Evolutionary conservation across 2,797 vertebrate species (phyloP), one percentile per base, ranked within the genome.

Genomic region (Lacerta bilineata): DNA sequence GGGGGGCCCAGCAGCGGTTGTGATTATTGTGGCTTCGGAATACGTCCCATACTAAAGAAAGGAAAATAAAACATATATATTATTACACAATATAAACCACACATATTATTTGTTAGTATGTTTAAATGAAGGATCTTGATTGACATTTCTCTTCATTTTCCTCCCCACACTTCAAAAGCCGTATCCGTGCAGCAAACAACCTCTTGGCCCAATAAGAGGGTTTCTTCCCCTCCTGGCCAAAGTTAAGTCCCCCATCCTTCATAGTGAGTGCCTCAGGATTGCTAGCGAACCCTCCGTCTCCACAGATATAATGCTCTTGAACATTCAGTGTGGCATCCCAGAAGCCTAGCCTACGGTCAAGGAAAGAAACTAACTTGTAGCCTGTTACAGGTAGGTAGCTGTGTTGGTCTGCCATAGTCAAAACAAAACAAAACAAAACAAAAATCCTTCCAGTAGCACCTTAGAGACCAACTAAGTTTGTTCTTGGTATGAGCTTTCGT

Each of bases 1-100:
- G 0, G 99, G 99, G 18, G 99, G 98, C 80, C 99, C 99, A 0
- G 98, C 98, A 89, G 98, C 98, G 8, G 98, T 99, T 78, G 98
- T 98, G 91, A 99, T 97, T 91, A 98, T 98, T 23, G 98, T 97
- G 0, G 95, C 95, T 83, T 98, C 98, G 0, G 98, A 99, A 94
- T 97, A 98, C 0, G 96, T 96, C 10, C 99, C 99, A 0, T 98
- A 98, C 99, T 99, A 25, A 69, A 94, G 93, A 87, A 72, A 84
- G 0, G 0, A 78, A 46, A 74, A 8, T 50, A 90, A 0, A 1
- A 4, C 68, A 85, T 6, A 17, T 17, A 1, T 0, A 88, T 4
- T 20, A 36, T 1, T 41, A 55, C 23, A 5, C 0, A 25, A 33
- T 23, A 66, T 68, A 29, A 3, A 77, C 36, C 3, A 5, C 78